These are phyloP conservation scores for Decapterus maruadsi DNA, from an alignment of 2,797 vertebrate genomes.

Conservation along the genomic window DNA sequence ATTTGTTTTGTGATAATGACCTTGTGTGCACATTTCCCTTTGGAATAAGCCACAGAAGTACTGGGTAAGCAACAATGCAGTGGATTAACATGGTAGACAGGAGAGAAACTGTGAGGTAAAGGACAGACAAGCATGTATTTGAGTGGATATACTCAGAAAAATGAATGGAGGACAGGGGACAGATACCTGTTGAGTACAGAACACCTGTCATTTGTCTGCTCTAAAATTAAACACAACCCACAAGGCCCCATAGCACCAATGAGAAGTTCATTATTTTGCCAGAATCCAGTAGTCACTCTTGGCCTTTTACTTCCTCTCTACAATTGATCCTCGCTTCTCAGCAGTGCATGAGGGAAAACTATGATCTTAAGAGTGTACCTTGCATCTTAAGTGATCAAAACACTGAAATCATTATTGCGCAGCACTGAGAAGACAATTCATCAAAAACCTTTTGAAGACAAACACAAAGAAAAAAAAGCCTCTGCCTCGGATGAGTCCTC, in stretches of 20 bases:
- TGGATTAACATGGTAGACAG: background rate
- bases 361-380: conserved; percentile 20
- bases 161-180: background rate
- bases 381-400: conserved; percentile 50
- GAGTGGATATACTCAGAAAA: conserved; percentile 3
- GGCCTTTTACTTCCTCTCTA: conserved; percentile 25
- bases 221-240: conserved; percentile 26
- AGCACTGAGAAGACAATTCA: conserved; percentile 35
- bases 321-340: conserved; percentile 8
- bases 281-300: conserved; percentile 14
- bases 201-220: conserved; percentile 12
- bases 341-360: conserved; percentile 24
- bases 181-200: conserved; percentile 12
- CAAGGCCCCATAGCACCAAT: background rate
- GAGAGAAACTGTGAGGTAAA: conserved; percentile 1
- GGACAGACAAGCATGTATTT: background rate
- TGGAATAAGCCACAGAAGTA: conserved; percentile 1
- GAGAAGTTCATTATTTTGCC: conserved; percentile 33
- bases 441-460: conserved; percentile 19
- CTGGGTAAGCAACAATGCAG: background rate
- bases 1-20: background rate
- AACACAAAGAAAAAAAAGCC: background rate
- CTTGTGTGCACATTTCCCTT: background rate
- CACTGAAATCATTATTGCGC: conserved; percentile 23
- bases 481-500: background rate